Evolutionary conservation across 2,888 invertebrate species (phyloP).

Genomic region (Tipula helvola): DNA sequence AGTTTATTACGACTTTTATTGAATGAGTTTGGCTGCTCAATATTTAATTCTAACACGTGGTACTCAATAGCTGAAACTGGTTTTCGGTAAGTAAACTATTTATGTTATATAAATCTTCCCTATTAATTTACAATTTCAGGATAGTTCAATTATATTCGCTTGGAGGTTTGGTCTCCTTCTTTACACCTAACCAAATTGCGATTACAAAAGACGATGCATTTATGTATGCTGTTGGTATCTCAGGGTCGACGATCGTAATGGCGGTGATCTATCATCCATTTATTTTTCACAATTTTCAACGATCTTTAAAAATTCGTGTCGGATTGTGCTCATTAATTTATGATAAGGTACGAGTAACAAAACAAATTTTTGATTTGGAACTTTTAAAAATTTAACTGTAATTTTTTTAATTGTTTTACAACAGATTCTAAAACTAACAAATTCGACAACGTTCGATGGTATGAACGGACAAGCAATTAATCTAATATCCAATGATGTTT

Average conservation of each 20-base stretch:
- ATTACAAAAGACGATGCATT: constrained; percentile 45
- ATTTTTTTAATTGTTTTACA: neutral
- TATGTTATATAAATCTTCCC: no score
- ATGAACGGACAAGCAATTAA: constrained; percentile 70
- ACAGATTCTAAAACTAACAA: constrained; percentile 52
- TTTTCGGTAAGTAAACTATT: constrained; percentile 27
- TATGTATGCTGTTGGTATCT: constrained; percentile 51
- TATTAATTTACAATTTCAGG: constrained; percentile 30
- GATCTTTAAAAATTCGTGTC: constrained; percentile 57
- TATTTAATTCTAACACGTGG: constrained; percentile 28
- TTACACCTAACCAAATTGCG: constrained; percentile 39
- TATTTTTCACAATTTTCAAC: constrained; percentile 54
- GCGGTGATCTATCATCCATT: constrained; percentile 58
- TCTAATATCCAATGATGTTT: constrained; percentile 90
- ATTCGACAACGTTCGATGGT: constrained; percentile 72
- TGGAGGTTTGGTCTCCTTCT: constrained; percentile 54
- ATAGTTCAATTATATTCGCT: constrained; percentile 50
- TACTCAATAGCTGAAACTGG: constrained; percentile 26
- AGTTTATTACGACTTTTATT: constrained; percentile 35
- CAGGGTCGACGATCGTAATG: constrained; percentile 41
- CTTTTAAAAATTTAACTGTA: neutral
- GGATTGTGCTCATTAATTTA: constrained; percentile 36
- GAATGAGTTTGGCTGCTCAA: constrained; percentile 34
- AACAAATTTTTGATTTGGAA: no score
- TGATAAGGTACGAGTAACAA: constrained; percentile 4